Conservation (phyloP, 2,113 vertebrate species). For the Lamprologus speciosus region DNA sequence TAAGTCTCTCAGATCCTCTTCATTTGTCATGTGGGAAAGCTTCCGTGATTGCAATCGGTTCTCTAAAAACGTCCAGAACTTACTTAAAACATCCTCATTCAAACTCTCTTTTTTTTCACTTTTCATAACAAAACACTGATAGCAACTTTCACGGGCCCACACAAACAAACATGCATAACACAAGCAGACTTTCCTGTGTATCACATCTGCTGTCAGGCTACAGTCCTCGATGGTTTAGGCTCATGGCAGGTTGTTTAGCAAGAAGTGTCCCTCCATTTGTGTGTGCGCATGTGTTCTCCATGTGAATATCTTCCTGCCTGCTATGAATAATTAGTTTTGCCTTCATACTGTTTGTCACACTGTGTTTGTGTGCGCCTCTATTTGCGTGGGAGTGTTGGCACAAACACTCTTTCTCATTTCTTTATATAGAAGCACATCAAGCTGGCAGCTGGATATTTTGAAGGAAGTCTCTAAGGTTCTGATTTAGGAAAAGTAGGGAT, state of each 20-base stretch:
- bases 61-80: background rate
- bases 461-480: background rate
- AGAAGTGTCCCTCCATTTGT: background rate
- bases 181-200: background rate
- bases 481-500: background rate
- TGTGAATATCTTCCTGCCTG: background rate
- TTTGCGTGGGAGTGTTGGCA: background rate
- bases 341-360: background rate
- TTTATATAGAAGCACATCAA: conserved; percentile 11
- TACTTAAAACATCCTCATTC: background rate
- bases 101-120: background rate
- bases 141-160: background rate
- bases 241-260: background rate
- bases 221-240: background rate
- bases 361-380: background rate
- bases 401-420: conserved; percentile 7
- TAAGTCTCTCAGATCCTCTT: background rate
- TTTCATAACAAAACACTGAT: background rate
- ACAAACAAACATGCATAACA: background rate
- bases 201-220: background rate
- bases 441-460: background rate
- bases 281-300: background rate
- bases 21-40: background rate
- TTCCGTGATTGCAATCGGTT: background rate
- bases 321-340: conserved; percentile 14